A percentile compares a stretch with the other conserved stretches of the same genome.
Conservation (phyloP, 2,113 vertebrate species). For the Platycercus adscitus region DNA sequence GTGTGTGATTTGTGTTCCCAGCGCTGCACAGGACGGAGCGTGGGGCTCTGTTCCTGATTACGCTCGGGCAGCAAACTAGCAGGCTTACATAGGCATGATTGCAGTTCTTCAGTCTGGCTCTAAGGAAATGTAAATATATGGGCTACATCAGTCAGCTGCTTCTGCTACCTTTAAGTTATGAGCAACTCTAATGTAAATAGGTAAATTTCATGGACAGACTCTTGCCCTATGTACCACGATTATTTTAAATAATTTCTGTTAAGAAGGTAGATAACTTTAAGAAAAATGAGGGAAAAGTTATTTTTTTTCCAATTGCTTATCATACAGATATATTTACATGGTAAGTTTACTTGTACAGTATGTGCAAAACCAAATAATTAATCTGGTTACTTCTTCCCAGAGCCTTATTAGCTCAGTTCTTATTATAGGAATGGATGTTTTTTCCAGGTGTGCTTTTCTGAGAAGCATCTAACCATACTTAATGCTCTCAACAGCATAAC, state of each 20-base stretch:
- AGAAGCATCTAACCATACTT: background rate
- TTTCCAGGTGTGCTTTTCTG: background rate
- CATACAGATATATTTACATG: background rate
- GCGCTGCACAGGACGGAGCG: rapidly evolving
- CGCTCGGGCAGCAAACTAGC: rapidly evolving
- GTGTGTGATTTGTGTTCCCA: rapidly evolving
- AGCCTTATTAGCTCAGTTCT: background rate
- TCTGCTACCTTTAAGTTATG: background rate
- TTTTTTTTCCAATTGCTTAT: background rate
- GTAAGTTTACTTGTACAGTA: background rate
- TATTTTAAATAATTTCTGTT: background rate
- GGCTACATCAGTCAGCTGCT: background rate
- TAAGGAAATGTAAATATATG: background rate
- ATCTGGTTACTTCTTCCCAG: background rate
- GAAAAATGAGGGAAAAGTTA: background rate
- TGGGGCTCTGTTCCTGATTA: background rate
- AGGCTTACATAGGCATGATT: background rate
- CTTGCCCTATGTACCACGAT: background rate
- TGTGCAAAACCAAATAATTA: background rate
- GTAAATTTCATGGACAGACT: background rate
- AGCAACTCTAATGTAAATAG: background rate
- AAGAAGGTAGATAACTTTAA: background rate
- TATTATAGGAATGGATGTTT: background rate
- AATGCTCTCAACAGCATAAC: background rate
- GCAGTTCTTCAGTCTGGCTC: background rate